Percentiles rank a stretch among this genome's conserved stretches.
phyloP scores from a whole-genome alignment of 2,797 vertebrate genomes.

The Schizopygopsis pylzovi region DNA sequence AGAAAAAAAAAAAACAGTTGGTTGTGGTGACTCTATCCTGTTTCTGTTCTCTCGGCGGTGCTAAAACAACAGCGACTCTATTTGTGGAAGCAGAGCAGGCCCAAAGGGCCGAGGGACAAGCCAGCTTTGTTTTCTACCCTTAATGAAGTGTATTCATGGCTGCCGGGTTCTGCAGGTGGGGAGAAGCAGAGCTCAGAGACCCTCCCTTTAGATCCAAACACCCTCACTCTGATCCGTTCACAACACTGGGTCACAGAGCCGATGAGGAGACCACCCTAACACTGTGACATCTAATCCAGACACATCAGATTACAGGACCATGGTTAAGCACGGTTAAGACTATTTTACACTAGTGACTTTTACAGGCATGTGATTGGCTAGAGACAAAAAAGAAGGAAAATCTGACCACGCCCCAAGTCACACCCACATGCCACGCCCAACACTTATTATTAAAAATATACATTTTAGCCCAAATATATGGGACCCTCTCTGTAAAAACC shows the following conservation, averaged over 20 bases:
- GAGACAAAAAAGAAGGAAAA: too few relatives aligned
- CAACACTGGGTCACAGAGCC: conserved; percentile 46
- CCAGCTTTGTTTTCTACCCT: conserved; percentile 72
- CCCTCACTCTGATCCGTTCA: conserved; percentile 72
- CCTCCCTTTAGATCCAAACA: conserved; percentile 57
- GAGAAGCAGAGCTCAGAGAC: conserved; percentile 56
- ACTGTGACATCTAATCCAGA: conserved; percentile 29
- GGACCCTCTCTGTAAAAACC: too few relatives aligned
- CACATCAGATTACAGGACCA: conserved; percentile 17
- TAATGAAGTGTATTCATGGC: conserved; percentile 77
- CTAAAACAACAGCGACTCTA: conserved; percentile 77
- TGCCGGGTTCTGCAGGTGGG: conserved; percentile 74
- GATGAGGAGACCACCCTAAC: conserved; percentile 7
- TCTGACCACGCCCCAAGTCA: too few relatives aligned
- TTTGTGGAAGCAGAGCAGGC: conserved; percentile 74
- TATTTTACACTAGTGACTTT: conserved; percentile 13
- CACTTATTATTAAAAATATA: too few relatives aligned
- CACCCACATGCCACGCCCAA: too few relatives aligned
- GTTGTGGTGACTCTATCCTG: conserved; percentile 28
- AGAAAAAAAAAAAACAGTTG: conserved; percentile 24
- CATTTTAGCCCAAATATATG: too few relatives aligned
- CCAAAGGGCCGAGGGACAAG: conserved; percentile 64
- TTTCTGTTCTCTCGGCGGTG: conserved; percentile 56
- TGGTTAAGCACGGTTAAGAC: conserved; percentile 15
- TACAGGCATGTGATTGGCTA: too few relatives aligned